These are phyloP conservation scores for Phasia obesa DNA, from an alignment of 2,888 invertebrate genomes.

Conservation along the genomic window DNA sequence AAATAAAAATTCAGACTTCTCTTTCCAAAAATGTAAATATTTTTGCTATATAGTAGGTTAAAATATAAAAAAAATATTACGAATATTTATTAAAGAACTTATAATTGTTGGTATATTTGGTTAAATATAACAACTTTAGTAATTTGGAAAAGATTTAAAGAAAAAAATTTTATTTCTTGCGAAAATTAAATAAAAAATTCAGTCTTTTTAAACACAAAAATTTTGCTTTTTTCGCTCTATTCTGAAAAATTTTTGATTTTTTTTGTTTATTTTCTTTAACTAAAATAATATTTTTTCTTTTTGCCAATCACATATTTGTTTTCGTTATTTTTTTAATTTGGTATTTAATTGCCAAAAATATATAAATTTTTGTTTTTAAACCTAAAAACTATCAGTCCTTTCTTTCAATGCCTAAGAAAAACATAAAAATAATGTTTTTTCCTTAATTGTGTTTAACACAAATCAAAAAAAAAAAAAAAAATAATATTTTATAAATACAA, in stretches of 20 bases:
- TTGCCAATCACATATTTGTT: conserved; percentile 67
- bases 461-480: conserved; percentile 41
- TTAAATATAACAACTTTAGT: conserved; percentile 43
- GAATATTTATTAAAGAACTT: conserved; percentile 16
- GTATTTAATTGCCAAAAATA: conserved; percentile 68
- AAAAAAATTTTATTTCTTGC: conserved; percentile 69
- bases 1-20: conserved; percentile 67
- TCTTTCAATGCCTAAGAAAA: conserved; percentile 73
- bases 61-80: conserved; percentile 28
- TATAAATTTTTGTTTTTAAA: conserved; percentile 68
- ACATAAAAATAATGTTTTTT: conserved; percentile 37
- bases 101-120: conserved; percentile 41
- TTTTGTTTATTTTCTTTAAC: conserved; percentile 26
- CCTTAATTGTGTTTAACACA: conserved; percentile 64
- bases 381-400: conserved; percentile 77
- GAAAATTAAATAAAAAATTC: conserved; percentile 70
- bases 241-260: conserved; percentile 67
- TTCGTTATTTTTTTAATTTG: conserved; percentile 60
- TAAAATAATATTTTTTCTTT: conserved; percentile 60
- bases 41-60: conserved; percentile 42
- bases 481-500: background rate
- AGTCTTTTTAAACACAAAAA: conserved; percentile 72
- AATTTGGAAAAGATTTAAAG: conserved; percentile 60
- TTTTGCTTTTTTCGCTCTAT: conserved; percentile 57
- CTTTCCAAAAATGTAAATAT: conserved; percentile 57